Evolutionary conservation across 1,140 invertebrate species (phyloP).

Genomic region (Sogatella furcifera): DNA sequence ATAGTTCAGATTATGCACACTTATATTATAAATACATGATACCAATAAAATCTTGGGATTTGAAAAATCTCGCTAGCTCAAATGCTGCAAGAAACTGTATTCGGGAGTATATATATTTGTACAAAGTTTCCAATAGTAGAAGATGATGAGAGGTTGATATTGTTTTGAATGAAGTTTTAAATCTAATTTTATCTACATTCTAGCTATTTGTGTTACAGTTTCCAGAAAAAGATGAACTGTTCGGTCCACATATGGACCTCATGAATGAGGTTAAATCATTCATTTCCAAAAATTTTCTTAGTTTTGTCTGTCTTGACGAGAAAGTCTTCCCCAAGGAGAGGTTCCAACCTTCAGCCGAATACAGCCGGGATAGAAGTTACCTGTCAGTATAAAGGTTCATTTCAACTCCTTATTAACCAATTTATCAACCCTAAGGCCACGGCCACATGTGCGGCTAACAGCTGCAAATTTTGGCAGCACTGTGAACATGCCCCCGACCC

Average conservation of each 20-base stretch:
- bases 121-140: neutral
- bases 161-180: too few relatives aligned
- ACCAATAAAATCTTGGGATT: too few relatives aligned
- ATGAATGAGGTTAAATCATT: slow-evolving; percentile 32
- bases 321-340: slow-evolving; percentile 40
- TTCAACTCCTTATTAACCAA: neutral
- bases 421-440: too few relatives aligned
- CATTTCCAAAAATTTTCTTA: slow-evolving; percentile 29
- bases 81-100: too few relatives aligned
- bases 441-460: too few relatives aligned
- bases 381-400: slow-evolving; percentile 45
- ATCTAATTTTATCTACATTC: too few relatives aligned
- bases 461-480: too few relatives aligned
- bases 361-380: slow-evolving; percentile 77
- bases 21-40: too few relatives aligned
- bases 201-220: slow-evolving; percentile 12
- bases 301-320: slow-evolving; percentile 37
- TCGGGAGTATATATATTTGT: too few relatives aligned
- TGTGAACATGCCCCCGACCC: too few relatives aligned
- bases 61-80: too few relatives aligned
- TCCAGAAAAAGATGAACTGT: slow-evolving; percentile 15
- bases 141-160: neutral
- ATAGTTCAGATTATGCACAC: too few relatives aligned
- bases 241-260: slow-evolving; percentile 16
- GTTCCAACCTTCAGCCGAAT: slow-evolving; percentile 60